phyloP scores from a whole-genome alignment of 2,113 vertebrate genomes.

The Lamprotornis superbus region DNA sequence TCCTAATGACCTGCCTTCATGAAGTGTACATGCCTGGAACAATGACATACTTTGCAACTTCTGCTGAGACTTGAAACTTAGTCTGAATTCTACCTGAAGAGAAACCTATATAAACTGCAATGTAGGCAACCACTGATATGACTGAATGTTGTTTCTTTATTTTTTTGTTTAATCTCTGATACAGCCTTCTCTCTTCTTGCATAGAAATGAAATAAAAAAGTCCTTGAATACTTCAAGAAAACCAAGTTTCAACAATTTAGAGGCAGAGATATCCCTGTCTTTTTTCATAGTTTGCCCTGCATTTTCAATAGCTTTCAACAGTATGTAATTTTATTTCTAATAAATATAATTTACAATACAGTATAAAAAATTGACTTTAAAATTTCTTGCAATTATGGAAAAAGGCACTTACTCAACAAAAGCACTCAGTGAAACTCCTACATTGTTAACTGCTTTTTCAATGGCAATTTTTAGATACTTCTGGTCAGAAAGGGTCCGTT shows the following conservation, averaged over 20 bases:
- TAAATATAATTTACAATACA: background rate
- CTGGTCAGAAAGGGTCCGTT: background rate
- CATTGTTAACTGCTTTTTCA: background rate
- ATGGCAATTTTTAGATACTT: background rate
- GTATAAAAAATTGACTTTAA: background rate
- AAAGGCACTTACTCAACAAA: background rate
- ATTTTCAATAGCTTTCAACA: background rate
- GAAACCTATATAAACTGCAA: background rate
- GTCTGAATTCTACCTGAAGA: background rate
- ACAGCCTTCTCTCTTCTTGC: background rate
- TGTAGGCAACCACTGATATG: background rate
- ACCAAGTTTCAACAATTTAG: background rate
- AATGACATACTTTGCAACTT: background rate
- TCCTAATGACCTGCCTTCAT: background rate
- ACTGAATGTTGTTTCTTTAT: background rate
- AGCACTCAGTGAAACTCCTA: background rate
- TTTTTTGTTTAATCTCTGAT: background rate
- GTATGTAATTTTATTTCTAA: background rate
- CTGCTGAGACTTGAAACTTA: background rate
- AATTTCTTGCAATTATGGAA: background rate
- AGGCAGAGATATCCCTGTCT: background rate
- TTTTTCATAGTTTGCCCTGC: background rate
- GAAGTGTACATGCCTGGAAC: background rate
- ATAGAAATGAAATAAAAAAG: background rate
- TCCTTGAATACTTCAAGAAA: background rate